Conservation (phyloP, 2,797 vertebrate genomes). For the Mus minutoides region DNA sequence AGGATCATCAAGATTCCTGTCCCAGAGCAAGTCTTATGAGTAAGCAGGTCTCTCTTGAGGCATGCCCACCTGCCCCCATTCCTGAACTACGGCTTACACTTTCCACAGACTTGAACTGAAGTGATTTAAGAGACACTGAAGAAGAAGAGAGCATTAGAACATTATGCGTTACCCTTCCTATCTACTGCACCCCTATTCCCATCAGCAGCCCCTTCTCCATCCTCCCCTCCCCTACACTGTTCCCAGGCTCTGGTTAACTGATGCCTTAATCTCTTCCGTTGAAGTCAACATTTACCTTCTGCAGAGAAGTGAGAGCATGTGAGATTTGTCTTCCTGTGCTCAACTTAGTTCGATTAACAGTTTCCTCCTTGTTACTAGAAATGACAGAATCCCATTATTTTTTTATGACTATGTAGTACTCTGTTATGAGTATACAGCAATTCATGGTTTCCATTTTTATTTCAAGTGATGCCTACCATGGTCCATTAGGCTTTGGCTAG, state of each 20-base stretch:
- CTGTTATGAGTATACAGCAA: background rate
- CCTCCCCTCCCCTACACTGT: background rate
- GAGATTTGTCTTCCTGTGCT: background rate
- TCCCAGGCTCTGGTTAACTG: background rate
- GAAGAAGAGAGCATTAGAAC: conserved; percentile 17
- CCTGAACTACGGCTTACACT: background rate
- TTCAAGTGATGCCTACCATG: background rate
- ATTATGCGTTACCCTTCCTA: background rate
- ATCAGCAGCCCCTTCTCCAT: background rate
- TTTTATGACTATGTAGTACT: background rate
- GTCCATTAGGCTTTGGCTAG: background rate
- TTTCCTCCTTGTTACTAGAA: background rate
- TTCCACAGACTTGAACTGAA: background rate
- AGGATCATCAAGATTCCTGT: background rate
- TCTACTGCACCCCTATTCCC: background rate
- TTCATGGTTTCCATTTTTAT: background rate
- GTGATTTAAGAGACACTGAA: background rate
- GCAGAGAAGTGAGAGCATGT: background rate
- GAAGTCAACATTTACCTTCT: background rate
- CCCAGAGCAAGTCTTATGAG: background rate
- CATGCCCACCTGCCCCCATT: accelerated
- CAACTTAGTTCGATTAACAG: background rate
- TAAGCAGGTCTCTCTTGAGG: background rate
- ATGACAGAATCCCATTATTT: background rate
- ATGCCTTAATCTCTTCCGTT: background rate